Base-by-base conservation (phyloP, 2,888 invertebrate species). In the Ischnura elegans region DNA sequence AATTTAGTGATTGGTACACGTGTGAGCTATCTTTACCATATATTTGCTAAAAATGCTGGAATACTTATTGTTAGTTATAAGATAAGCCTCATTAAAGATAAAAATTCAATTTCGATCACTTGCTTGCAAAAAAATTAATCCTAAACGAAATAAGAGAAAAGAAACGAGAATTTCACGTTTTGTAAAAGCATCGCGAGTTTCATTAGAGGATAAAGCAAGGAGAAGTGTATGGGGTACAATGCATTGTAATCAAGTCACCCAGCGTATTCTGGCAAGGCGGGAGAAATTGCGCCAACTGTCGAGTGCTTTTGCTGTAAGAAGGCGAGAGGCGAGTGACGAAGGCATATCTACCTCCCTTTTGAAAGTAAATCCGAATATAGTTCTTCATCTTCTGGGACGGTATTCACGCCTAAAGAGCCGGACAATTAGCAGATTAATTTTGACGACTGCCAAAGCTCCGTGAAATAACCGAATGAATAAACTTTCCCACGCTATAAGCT, bases 381-480 rank as follows among this genome's bases (percentile, higher is more conserved):
- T n/a, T 25, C 61, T n/a, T 61, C n/a, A 1, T n/a, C 4, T 16
- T n/a, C 61, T 6, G 19, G 21, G n/a, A n/a, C 6, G n/a, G n/a
- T 21, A 61, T 61, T 61, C n/a, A 25, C 61, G 8, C 4, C 16
- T n/a, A 61, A 61, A 61, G 6, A 61, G 6, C 6, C n/a, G 61
- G n/a, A 61, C 61, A 61, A 61, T 61, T 61, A 61, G n/a, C 8
- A n/a, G n/a, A n/a, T 61, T 61, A 61, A 61, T n/a, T 61, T n/a
- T n/a, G 25, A 25, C n/a, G 61, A n/a, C n/a, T 61, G 6, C 8
- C 61, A 61, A n/a, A 61, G 61, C 61, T 61, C n/a, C 61, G 61
- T 25, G 6, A 61, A 61, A 61, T 61, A n/a, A 25, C 61, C 61
- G 0, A 61, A 61, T 6, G n/a, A 61, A 25, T 61, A n/a, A 51